Evolutionary conservation across 2,888 invertebrate species (phyloP), one percentile per base, ranked within the genome.

Genomic region (Aplocera efformata): DNA sequence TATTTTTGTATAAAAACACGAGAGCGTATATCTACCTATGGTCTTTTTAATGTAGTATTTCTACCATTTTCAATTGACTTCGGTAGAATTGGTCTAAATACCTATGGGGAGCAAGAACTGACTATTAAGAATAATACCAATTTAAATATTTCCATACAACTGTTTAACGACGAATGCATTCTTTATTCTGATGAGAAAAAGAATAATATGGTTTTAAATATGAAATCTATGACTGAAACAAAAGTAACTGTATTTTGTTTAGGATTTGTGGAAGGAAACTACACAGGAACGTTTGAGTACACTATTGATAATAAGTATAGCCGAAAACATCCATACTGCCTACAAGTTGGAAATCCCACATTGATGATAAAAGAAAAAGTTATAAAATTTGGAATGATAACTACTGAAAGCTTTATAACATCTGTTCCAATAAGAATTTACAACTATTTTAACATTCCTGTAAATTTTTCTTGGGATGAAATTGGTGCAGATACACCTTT

Each of bases 361-460:
- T 59, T 86, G 37, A 63, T 63, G 50, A 32, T 82, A 41, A 55
- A 55, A 42, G 85, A 86, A 1, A 77, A 67, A 52, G 53, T 28
- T 41, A 56, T 85, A 26, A 88, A 83, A 48, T 86, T 86, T 57
- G 88, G 88, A n/a, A 86, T 86, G 86, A 75, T 79, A 6, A 78
- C 79, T 8, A 68, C 66, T 30, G 88, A 88, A 52, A 64, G 56
- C 50, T 86, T 83, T 49, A 42, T 82, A 1, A 75, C 74, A n/a
- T 78, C 79, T 3, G 77, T 79, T 2, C 79, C 83, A 1, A 48
- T 86, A 27, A 70, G 60, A 61, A 75, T 88, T 50, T 60, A 63
- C 38, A 88, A 88, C 55, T 10, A 71, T 32, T 88, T 73, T 48
- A 85, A 88, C 55, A 60, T 79, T 27, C 48, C 67, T 17, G 65